phyloP scores from a whole-genome alignment of 2,888 invertebrate species.

The Torymus aiolomorphi region DNA sequence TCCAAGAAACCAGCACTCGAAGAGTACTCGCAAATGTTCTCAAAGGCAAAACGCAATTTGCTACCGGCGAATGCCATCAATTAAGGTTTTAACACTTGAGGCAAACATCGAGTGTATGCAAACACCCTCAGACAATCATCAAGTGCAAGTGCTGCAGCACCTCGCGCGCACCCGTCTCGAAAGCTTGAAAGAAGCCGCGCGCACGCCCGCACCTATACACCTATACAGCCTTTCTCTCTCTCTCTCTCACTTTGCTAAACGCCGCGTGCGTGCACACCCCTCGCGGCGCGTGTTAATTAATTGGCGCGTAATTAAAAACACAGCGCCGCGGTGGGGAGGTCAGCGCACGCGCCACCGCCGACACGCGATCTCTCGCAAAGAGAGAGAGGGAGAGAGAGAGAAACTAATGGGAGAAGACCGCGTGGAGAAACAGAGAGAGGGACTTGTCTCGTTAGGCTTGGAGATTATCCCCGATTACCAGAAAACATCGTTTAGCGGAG shows the following conservation, averaged over 20 bases:
- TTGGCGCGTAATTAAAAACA: slow-evolving; percentile 72
- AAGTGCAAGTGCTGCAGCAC: too few relatives aligned
- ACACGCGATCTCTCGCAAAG: neutral
- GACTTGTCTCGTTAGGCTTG: slow-evolving; percentile 33
- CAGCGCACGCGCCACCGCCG: slow-evolving; percentile 59
- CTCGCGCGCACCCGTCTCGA: too few relatives aligned
- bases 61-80: too few relatives aligned
- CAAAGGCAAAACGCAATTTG: too few relatives aligned
- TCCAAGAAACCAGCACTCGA: too few relatives aligned
- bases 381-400: slow-evolving; percentile 17
- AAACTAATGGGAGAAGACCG: slow-evolving; percentile 26
- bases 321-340: slow-evolving; percentile 31
- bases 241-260: slow-evolving; percentile 1
- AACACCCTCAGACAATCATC: neutral
- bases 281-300: slow-evolving; percentile 67
- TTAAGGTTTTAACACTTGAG: neutral
- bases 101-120: neutral
- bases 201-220: too few relatives aligned
- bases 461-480: slow-evolving; percentile 49
- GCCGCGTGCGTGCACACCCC: neutral
- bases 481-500: slow-evolving; percentile 28
- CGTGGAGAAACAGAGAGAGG: neutral
- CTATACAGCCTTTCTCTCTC: neutral
- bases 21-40: too few relatives aligned
- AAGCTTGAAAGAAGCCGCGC: too few relatives aligned